These are phyloP conservation scores for Mamestra configurata DNA, from an alignment of 1,140 invertebrate species.

Conservation along the genomic window DNA sequence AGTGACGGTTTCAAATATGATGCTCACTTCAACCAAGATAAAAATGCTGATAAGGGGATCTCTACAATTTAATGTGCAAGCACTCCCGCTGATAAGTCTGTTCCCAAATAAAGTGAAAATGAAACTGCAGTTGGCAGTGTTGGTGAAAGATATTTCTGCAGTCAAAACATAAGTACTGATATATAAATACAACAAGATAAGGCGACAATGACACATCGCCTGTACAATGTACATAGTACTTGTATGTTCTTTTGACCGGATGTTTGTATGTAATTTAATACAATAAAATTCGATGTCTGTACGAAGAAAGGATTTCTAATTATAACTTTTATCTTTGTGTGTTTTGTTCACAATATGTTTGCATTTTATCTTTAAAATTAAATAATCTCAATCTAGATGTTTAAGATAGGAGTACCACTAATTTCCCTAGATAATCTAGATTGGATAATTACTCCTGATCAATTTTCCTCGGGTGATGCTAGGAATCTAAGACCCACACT, in stretches of 20 bases:
- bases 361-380: background rate
- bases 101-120: conserved; percentile 69
- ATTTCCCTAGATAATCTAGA: too few relatives aligned
- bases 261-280: conserved; percentile 52
- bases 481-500: too few relatives aligned
- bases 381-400: too few relatives aligned
- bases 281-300: conserved; percentile 5
- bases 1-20: conserved; percentile 60
- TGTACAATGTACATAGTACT: conserved; percentile 64
- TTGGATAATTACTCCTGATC: too few relatives aligned
- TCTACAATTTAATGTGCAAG: conserved; percentile 67
- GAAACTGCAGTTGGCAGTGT: conserved; percentile 74
- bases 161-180: conserved; percentile 71
- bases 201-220: conserved; percentile 79
- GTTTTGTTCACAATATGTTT: background rate
- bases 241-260: conserved; percentile 71
- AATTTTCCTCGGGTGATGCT: too few relatives aligned
- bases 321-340: background rate
- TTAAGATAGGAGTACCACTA: too few relatives aligned
- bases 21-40: conserved; percentile 64
- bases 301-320: conserved; percentile 12
- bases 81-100: conserved; percentile 66
- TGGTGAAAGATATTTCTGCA: conserved; percentile 54
- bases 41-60: conserved; percentile 61
- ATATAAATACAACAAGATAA: conserved; percentile 73